Evolutionary conservation across 2,113 vertebrate species (phyloP).

Genomic region (Indri indri): DNA sequence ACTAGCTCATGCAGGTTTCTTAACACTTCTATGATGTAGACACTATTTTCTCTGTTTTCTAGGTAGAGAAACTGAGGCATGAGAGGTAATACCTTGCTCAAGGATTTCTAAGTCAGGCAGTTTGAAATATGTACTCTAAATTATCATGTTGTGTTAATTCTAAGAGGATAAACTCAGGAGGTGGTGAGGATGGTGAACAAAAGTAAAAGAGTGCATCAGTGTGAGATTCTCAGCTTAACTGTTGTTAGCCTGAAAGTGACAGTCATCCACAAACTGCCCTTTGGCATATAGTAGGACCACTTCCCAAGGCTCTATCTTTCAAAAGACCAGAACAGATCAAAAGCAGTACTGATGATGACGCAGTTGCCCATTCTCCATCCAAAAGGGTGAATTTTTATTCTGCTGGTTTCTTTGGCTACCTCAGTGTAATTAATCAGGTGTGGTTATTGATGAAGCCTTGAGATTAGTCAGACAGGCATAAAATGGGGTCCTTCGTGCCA

Average conservation of each 20-base stretch:
- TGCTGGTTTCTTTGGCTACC: not conserved
- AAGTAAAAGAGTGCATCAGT: not conserved
- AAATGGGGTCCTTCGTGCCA: slow-evolving; percentile 43
- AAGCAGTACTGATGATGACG: not conserved
- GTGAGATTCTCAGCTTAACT: not conserved
- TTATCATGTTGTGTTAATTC: not conserved
- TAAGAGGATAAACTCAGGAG: not conserved
- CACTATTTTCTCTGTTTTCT: not conserved
- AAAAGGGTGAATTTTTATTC: not conserved
- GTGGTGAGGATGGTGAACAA: not conserved
- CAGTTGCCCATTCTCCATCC: not conserved
- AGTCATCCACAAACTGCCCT: not conserved
- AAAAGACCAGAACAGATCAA: not conserved
- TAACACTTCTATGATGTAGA: not conserved
- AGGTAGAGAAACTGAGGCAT: not conserved
- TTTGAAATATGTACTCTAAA: not conserved
- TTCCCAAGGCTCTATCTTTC: not conserved
- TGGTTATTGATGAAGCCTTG: slow-evolving; percentile 49
- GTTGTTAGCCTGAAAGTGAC: not conserved
- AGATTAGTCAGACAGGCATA: slow-evolving; percentile 51
- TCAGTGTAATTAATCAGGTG: slow-evolving; percentile 38
- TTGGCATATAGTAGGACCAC: not conserved
- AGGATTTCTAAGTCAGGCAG: not conserved
- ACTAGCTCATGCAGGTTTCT: not conserved
- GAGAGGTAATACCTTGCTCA: not conserved